Evolutionary conservation across 2,888 invertebrate genomes (phyloP), one percentile per base, ranked within the genome.

Genomic region (Drosophila demipolita): DNA sequence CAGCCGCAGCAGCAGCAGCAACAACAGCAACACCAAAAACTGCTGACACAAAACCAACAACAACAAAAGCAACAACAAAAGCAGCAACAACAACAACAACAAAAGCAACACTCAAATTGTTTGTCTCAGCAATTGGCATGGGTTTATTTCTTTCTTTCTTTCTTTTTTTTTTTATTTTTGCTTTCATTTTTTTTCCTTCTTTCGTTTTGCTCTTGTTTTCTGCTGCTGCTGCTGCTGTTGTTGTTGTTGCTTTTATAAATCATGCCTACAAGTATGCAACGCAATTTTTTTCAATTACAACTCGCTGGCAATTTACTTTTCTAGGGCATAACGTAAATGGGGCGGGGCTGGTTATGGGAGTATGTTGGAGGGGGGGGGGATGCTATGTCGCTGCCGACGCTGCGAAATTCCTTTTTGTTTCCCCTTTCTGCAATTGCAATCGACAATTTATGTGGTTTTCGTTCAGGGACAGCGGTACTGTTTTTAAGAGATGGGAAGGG

Each of bases 81-180:
- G 4, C 64, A 65, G 29, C 52, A 53, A 35, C 54, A 54, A 36
- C 57, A 61, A 33, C 35, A 66, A 48, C 71, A 73, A 33, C 48
- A 63, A 57, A 42, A 54, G 50, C 61, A 64, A 33, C 62, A 71
- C 33, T 42, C 55, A 73, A 83, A 80, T 75, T 80, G 82, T 80
- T 75, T 83, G 82, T 66, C 75, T 80, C 83, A 83, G 83, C 82
- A 83, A 80, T 83, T 78, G 82, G 74, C 65, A 64, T 72, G 64
- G 66, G 52, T 73, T 49, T 67, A 33, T 60, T 49, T 38, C 32
- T 17, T 66, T 40, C 12, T 48, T 17, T 66, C 36, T 11, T 48
- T 42, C 17, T 60, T 57, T 17, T 35, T n/a, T 9, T 29, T 15
- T 50, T 45, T 12, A 1, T 11, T 35, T 26, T 33, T 33, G 26